A percentile compares a stretch with the other conserved stretches of the same genome.
phyloP scores from a whole-genome alignment of 2,888 invertebrate species.

The Watsonalla cultraria region DNA sequence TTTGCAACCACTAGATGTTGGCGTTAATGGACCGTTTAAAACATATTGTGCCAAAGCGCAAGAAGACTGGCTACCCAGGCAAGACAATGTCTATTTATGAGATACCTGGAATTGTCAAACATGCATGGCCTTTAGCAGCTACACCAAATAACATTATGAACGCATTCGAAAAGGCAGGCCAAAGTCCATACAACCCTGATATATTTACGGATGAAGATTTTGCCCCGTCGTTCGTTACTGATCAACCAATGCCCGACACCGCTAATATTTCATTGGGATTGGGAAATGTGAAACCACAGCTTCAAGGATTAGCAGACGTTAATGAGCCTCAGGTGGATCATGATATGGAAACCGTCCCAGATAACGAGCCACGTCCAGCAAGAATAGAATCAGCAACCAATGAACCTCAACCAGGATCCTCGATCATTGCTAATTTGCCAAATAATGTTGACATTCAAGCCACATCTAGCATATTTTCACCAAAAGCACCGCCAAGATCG shows the following conservation, averaged over 20 bases:
- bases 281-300: not conserved
- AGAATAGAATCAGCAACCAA: conserved; percentile 6
- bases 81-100: conserved; percentile 18
- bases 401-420: conserved; percentile 9
- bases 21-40: conserved; percentile 20
- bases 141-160: conserved; percentile 15
- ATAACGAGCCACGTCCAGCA: conserved; percentile 7
- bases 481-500: conserved; percentile 8
- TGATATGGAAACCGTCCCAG: conserved; percentile 9
- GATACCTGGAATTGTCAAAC: conserved; percentile 21
- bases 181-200: conserved; percentile 2
- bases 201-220: conserved; percentile 5
- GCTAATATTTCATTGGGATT: not conserved
- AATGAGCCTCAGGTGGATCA: conserved; percentile 6
- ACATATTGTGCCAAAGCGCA: conserved; percentile 15
- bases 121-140: conserved; percentile 15
- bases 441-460: conserved; percentile 9
- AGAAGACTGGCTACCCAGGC: conserved; percentile 16
- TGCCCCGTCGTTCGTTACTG: conserved; percentile 12
- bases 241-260: conserved; percentile 8
- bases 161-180: conserved; percentile 14
- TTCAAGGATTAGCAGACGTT: conserved; percentile 1
- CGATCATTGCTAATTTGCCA: conserved; percentile 9
- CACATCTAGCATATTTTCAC: conserved; percentile 1
- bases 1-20: conserved; percentile 19